phyloP scores from a whole-genome alignment of 2,797 vertebrate species.

The Hafferia zeledoni region DNA sequence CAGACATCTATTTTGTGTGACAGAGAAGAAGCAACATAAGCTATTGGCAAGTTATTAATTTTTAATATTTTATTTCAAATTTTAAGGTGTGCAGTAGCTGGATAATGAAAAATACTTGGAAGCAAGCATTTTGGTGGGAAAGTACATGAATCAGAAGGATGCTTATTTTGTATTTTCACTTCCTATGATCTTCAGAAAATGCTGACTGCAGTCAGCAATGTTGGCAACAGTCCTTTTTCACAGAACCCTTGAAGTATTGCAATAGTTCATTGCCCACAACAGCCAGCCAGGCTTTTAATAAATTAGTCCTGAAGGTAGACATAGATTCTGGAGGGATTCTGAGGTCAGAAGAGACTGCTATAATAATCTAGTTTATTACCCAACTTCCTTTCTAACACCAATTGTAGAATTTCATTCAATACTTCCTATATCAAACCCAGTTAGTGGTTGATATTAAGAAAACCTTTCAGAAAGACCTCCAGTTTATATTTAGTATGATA shows the following conservation, averaged over 20 bases:
- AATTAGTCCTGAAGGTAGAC: constrained; percentile 37
- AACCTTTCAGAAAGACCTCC: neutral
- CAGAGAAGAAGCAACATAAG: constrained; percentile 15
- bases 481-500: neutral
- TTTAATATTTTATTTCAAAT: constrained; percentile 62
- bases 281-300: constrained; percentile 54
- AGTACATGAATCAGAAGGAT: constrained; percentile 33
- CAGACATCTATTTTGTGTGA: constrained; percentile 17
- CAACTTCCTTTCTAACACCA: constrained; percentile 34
- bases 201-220: constrained; percentile 51
- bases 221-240: constrained; percentile 46
- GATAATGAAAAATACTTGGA: constrained; percentile 49
- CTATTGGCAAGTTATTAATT: constrained; percentile 35
- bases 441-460: constrained; percentile 6
- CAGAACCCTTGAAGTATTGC: constrained; percentile 43
- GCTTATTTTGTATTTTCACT: constrained; percentile 64
- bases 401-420: neutral
- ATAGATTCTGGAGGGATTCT: constrained; percentile 37
- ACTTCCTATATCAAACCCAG: neutral
- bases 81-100: constrained; percentile 19
- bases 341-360: constrained; percentile 35
- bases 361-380: constrained; percentile 33
- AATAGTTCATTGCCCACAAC: constrained; percentile 3
- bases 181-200: constrained; percentile 58
- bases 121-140: constrained; percentile 17